Evolutionary conservation across 2,888 invertebrate genomes (phyloP).

Genomic region (Caenorhabditis afra): DNA sequence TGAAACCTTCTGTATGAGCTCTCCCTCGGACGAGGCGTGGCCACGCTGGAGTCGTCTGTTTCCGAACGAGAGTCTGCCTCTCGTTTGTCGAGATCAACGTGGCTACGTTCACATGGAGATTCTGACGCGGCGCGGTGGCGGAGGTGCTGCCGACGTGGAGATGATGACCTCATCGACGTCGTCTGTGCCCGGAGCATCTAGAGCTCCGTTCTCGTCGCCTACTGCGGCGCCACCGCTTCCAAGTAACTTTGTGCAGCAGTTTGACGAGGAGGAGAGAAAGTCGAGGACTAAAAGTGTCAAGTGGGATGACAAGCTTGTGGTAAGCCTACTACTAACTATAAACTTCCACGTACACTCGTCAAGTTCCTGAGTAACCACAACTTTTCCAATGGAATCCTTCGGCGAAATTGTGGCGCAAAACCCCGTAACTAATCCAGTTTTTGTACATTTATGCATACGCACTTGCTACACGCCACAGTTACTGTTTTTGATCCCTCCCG

Average conservation of each 20-base stretch:
- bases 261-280: slow-evolving; percentile 49
- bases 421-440: slow-evolving; percentile 52
- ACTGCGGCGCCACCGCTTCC: not conserved
- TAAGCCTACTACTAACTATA: slow-evolving; percentile 5
- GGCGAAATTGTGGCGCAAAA: slow-evolving; percentile 11
- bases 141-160: slow-evolving; percentile 28
- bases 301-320: slow-evolving; percentile 56
- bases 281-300: slow-evolving; percentile 50
- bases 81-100: slow-evolving; percentile 8
- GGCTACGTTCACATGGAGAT: slow-evolving; percentile 55
- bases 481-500: not conserved
- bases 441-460: slow-evolving; percentile 36
- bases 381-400: too few species aligned
- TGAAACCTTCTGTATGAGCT: slow-evolving; percentile 22
- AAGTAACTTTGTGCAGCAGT: slow-evolving; percentile 48
- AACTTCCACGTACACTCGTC: not conserved
- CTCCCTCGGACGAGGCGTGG: slow-evolving; percentile 32
- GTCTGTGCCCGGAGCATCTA: slow-evolving; percentile 12
- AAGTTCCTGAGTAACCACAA: not conserved
- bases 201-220: not conserved
- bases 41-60: slow-evolving; percentile 55
- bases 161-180: slow-evolving; percentile 3
- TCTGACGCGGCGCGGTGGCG: slow-evolving; percentile 15
- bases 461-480: slow-evolving; percentile 1
- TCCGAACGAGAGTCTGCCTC: slow-evolving; percentile 30